Evolutionary conservation across 2,888 invertebrate genomes (phyloP), one percentile per base, ranked within the genome.

Genomic region (Hoplodrina ambigua): DNA sequence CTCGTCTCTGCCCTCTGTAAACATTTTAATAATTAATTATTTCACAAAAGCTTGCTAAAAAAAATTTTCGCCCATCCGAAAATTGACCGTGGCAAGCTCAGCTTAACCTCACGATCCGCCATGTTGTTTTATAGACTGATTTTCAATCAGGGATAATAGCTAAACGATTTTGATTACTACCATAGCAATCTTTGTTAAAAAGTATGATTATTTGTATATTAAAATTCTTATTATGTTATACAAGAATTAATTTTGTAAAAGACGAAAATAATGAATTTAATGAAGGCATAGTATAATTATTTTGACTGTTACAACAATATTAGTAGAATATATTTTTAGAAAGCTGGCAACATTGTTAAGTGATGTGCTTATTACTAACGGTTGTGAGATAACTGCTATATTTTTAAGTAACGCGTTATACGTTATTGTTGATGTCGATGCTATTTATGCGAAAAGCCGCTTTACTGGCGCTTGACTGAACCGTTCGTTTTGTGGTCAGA

Each of bases 321-420:
- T 85, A 85, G 82, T 79, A 70, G 79, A 86, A 86, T 83, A 83
- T 80, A 78, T 78, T 87, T 89, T 89, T 89, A 88, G 78, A 80
- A 73, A 85, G 68, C 82, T 89, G 88, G 92, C 88, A 91, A 90
- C 90, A 90, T 85, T 80, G 77, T 13, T 11, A 19, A 69, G 89
- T 81, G 86, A 75, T 77, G 84, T 54, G 61, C 20, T 46, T 46
- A 46, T 46, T 46, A 46, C 17, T 60, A 68, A n/a, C 30, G 0
- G 62, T n/a, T 50, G 2, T 1, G 1, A 1, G 46, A 17, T 30
- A 61, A 17, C 41, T 0, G 41, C 41, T 41, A 2, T 13, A 41
- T 41, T 41, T 13, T 11, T 2, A 13, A 13, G 13, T 13, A 41
- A 13, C 11, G 13, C 2, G 13, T 41, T 41, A 3, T 13, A 41